phyloP scores from a whole-genome alignment of 2,888 invertebrate genomes.

The Leptinotarsa juncta region DNA sequence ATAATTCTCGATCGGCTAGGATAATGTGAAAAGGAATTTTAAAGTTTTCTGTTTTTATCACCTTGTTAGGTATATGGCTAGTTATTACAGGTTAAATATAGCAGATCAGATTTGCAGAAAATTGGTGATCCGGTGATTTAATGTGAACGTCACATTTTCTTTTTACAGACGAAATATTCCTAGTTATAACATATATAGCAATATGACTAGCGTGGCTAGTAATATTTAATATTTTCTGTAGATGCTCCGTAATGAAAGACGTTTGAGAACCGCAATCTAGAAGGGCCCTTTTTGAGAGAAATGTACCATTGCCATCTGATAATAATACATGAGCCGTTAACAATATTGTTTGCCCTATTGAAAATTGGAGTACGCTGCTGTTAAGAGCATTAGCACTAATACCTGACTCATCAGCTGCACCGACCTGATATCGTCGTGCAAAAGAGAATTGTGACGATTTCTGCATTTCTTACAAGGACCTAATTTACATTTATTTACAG shows the following conservation, averaged over 20 bases:
- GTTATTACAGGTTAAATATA: constrained; percentile 29
- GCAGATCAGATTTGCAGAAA: constrained; percentile 25
- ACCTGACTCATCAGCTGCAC: neutral
- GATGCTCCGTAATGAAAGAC: constrained; percentile 25
- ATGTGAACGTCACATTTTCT: constrained; percentile 21
- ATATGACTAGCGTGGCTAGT: constrained; percentile 20
- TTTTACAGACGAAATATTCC: constrained; percentile 21
- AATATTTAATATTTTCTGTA: constrained; percentile 9
- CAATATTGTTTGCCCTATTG: constrained; percentile 9
- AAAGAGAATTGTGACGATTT: constrained; percentile 1
- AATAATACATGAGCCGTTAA: constrained; percentile 15
- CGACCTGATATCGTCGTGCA: neutral
- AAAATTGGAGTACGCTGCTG: constrained; percentile 6
- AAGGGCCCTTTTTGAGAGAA: constrained; percentile 14
- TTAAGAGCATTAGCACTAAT: constrained; percentile 1
- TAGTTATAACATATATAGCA: constrained; percentile 24
- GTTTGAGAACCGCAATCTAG: constrained; percentile 31
- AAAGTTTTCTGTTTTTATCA: constrained; percentile 11
- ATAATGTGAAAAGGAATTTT: constrained; percentile 30
- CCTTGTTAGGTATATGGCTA: constrained; percentile 19
- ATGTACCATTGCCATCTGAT: constrained; percentile 17
- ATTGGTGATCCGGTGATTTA: constrained; percentile 25
- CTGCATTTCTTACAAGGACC: constrained; percentile 20
- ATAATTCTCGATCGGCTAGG: constrained; percentile 34
- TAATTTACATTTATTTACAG: constrained; percentile 18